Evolutionary conservation across 2,797 vertebrate genomes (phyloP), one percentile per base, ranked within the genome.

Genomic region (Myotis myotis): DNA sequence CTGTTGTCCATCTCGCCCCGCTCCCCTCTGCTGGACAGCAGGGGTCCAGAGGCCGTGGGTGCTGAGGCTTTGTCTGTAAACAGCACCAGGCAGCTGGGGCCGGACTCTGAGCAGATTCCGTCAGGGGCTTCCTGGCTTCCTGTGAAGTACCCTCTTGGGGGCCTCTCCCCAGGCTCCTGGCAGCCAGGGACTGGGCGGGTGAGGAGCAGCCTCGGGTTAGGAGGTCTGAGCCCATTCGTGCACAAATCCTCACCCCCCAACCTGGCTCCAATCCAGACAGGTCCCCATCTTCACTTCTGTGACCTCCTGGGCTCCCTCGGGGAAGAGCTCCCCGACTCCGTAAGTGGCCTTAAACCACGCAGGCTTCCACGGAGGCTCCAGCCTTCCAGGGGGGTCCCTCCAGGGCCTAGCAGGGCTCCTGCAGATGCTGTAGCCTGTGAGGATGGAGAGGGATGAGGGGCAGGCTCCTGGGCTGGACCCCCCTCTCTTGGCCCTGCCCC

Each of bases 381-480:
- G 90, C 49, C 90, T 64, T 83, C 81, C 36, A 1, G 72, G 28
- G 0, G 30, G 49, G 36, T 90, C 28, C 57, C 28, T 89, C 87
- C 90, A 93, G 76, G 72, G 7, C 30, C 85, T 44, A 11, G 36
- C 44, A 11, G 80, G 55, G 30, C 57, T 17, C 3, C 6, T 36
- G 81, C 38, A 83, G 0, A 95, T 22, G 36, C 36, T 92, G 60
- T 97, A 97, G 55, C 93, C 96, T 97, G 44, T 0, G 6, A 88
- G 70, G 38, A 53, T 5, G 5, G 44, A 53, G 57, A 81, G 41
- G 89, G 30, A 22, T 55, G 47, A 51, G 15, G n/a, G 55, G 8
- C 2, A 0, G 8, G 17, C 13, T 70, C 49, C 6, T 5, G 10
- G 5, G 5, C 41, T 30, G 25, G 25, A 38, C 17, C 33, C 2